These are phyloP conservation scores for Epistrophe grossulariae DNA, from an alignment of 2,888 invertebrate species.

Conservation along the genomic window DNA sequence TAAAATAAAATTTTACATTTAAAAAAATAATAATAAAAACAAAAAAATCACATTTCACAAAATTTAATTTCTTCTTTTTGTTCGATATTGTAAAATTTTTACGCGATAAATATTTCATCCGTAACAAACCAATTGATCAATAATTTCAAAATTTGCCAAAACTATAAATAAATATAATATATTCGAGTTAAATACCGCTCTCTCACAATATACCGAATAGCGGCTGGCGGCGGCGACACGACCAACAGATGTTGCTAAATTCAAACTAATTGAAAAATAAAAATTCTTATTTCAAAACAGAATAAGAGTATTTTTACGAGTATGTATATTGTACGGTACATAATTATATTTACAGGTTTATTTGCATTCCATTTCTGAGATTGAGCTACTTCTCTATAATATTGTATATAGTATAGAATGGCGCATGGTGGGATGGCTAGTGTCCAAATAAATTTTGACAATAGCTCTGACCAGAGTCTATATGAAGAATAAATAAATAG, in stretches of 20 bases:
- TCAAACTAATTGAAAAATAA: conserved; percentile 66
- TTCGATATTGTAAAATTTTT: conserved; percentile 19
- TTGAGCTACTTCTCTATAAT: neutral
- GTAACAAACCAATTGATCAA: conserved; percentile 52
- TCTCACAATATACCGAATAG: neutral
- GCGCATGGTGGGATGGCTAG: conserved; percentile 48
- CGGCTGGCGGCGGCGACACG: conserved; percentile 3
- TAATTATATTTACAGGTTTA: conserved; percentile 30
- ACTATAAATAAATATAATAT: conserved; percentile 61
- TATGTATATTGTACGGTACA: neutral
- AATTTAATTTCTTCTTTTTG: conserved; percentile 4
- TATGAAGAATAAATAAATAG: conserved; percentile 39
- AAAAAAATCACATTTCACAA: neutral
- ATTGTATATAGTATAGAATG: conserved; percentile 9
- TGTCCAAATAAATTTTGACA: conserved; percentile 49
- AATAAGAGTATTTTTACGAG: conserved; percentile 12
- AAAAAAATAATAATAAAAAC: neutral
- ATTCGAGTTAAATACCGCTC: conserved; percentile 40
- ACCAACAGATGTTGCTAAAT: conserved; percentile 62
- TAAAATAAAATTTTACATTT: neutral
- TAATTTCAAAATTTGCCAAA: conserved; percentile 22
- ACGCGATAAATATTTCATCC: conserved; percentile 41
- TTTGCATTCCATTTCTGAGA: conserved; percentile 37
- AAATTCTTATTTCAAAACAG: conserved; percentile 56
- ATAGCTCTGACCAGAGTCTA: conserved; percentile 28